A percentile compares a stretch with the other conserved stretches of the same genome.
Evolutionary conservation across 1,140 invertebrate species (phyloP).

Genomic region (Apocrypta bakeri): DNA sequence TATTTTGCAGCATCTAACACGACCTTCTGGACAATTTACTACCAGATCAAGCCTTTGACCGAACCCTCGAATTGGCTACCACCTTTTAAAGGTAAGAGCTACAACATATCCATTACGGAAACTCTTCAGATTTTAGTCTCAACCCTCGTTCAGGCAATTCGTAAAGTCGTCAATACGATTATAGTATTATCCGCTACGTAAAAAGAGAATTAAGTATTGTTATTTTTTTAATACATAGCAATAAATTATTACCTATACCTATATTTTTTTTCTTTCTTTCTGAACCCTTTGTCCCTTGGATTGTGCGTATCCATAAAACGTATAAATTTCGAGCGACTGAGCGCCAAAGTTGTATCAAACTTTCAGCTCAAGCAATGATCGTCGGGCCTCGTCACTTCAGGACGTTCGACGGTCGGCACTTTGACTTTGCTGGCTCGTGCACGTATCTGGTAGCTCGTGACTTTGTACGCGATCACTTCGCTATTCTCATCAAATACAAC

Average conservation of each 20-base stretch:
- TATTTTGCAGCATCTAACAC: constrained; percentile 82
- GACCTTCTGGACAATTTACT: constrained; percentile 84
- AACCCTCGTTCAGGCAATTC: too few species aligned
- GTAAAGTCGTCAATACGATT: too few species aligned
- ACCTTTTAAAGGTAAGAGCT: constrained; percentile 82
- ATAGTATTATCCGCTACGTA: too few species aligned
- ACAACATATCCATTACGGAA: not conserved
- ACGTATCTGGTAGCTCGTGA: constrained; percentile 82
- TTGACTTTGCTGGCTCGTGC: constrained; percentile 80
- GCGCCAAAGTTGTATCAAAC: not conserved
- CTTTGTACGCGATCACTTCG: constrained; percentile 74
- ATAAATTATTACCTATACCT: too few species aligned
- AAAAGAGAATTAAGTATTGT: too few species aligned
- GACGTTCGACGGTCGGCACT: constrained; percentile 84
- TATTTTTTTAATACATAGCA: too few species aligned
- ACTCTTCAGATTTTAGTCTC: too few species aligned
- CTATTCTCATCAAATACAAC: constrained; percentile 66
- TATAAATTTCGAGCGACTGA: too few species aligned
- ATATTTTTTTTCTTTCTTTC: too few species aligned
- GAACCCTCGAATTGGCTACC: constrained; percentile 85
- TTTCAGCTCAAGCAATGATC: constrained; percentile 81
- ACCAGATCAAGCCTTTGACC: constrained; percentile 81
- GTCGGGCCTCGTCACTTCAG: constrained; percentile 82
- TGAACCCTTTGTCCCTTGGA: too few species aligned
- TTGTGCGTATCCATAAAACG: too few species aligned